phyloP scores from a whole-genome alignment of 2,797 vertebrate genomes.

The Chelon auratus region DNA sequence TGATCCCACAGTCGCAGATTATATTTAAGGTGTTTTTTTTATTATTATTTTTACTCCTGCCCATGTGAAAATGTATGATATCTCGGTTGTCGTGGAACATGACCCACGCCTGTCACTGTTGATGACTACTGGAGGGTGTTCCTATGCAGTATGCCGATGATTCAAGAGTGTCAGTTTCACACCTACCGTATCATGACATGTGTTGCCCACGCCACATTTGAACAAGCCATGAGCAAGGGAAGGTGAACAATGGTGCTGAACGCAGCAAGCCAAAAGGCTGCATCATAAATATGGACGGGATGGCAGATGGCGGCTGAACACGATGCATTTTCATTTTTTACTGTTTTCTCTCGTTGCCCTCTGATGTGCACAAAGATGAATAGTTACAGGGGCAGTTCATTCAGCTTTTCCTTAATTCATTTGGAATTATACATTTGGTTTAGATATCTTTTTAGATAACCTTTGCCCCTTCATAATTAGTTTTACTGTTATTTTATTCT shows the following conservation, averaged over 20 bases:
- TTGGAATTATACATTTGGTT: no score
- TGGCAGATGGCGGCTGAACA: conserved; percentile 57
- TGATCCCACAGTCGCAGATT: no score
- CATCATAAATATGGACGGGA: conserved; percentile 60
- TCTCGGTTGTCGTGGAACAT: not conserved
- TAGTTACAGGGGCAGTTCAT: not conserved
- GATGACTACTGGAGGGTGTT: conserved; percentile 16
- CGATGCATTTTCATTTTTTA: conserved; percentile 43
- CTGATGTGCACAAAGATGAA: not conserved
- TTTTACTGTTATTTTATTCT: not conserved
- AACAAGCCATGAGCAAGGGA: conserved; percentile 22
- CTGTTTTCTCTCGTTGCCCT: conserved; percentile 1
- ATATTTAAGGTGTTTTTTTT: no score
- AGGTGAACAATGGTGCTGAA: not conserved
- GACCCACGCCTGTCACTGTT: not conserved
- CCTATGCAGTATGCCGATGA: conserved; percentile 10
- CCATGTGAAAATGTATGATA: no score
- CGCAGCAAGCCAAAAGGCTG: conserved; percentile 31
- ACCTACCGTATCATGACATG: conserved; percentile 1
- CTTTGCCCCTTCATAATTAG: not conserved
- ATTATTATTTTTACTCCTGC: no score
- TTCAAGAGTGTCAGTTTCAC: conserved; percentile 40
- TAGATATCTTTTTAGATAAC: no score
- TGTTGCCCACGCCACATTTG: conserved; percentile 29
- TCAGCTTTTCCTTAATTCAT: no score